Percentiles rank a stretch among this genome's conserved stretches.
Evolutionary conservation across 92 coral and sea anemone species (phyloP).

Genomic region (Blastomussa wellsi): DNA sequence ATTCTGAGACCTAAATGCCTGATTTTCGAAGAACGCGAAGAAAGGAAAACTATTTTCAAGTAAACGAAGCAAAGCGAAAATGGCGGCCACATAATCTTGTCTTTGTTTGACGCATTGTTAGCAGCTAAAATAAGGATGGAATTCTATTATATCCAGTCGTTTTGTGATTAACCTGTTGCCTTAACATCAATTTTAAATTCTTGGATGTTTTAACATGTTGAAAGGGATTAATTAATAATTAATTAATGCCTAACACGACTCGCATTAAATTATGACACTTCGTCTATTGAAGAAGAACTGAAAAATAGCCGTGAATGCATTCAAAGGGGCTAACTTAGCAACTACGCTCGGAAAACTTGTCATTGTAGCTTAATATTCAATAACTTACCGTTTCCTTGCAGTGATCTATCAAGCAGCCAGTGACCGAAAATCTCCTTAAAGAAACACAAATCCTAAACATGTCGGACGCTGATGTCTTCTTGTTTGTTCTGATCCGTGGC

Average conservation of each 20-base stretch:
- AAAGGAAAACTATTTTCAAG: background rate
- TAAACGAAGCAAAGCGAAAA: background rate
- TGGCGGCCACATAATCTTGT: slow-evolving; percentile 20
- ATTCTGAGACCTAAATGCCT: background rate
- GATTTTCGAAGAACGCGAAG: background rate
- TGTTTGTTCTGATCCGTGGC: slow-evolving; percentile 33
- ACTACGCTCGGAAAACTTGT: background rate
- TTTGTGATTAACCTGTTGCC: background rate
- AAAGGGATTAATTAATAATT: background rate
- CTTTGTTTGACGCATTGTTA: slow-evolving; percentile 22
- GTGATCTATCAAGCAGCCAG: slow-evolving; percentile 3
- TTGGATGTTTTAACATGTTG: background rate
- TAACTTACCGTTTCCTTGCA: slow-evolving; percentile 5
- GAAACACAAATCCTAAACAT: slow-evolving; percentile 71
- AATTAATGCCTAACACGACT: background rate
- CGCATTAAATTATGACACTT: slow-evolving; percentile 14
- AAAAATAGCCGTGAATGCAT: background rate
- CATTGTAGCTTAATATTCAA: background rate
- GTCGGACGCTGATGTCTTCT: slow-evolving; percentile 42
- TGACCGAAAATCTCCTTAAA: slow-evolving; percentile 36
- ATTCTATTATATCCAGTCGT: background rate
- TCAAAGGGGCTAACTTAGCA: background rate
- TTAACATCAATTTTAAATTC: background rate
- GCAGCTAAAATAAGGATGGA: background rate
- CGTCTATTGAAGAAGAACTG: background rate